Evolutionary conservation across 2,888 invertebrate genomes (phyloP), one percentile per base, ranked within the genome.

Genomic region (Drosophila hawaiiensis): DNA sequence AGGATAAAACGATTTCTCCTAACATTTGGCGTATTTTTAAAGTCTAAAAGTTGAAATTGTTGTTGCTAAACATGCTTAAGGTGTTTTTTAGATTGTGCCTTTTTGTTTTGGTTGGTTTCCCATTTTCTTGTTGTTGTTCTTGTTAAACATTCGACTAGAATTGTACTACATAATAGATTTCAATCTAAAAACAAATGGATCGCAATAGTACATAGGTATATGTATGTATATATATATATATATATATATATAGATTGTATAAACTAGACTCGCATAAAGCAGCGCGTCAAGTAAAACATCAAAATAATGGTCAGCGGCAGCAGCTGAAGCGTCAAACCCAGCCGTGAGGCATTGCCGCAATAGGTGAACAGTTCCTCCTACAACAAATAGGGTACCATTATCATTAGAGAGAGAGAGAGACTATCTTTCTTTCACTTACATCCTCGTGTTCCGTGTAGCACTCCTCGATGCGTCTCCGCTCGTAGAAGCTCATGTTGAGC

Each of bases 391-490:
- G 59, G 22, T 12, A 22, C 14, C 22, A 47, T 58, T 52, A 10
- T 50, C 4, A 1, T 58, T 22, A 43, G 16, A 7, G 7, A 47
- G 47, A 9, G 10, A 22, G 7, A 22, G 3, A 47, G 3, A 35
- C 0, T 37, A 16, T 31, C 25, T 39, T 2, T 7, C 5, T 9
- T 2, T 0, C n/a, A 75, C 90, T 93, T 93, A 96, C 96, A 94
- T 95, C 94, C 47, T 95, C 95, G 93, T 97, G 96, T 82, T 96
- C 95, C 61, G 97, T 97, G 90, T 95, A 97, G 91, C 97, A 97
- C 66, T 96, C 96, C 70, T 96, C 95, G 33, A 97, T 94, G 68
- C 96, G 94, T 76, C 97, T 94, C 39, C 97, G 94, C 5, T 95
- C 94, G 77, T 97, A 94, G 66, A 95, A 94, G 79, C 96, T 97